Base-by-base conservation (phyloP, 2,888 invertebrate genomes). In the Onthophagus sagittarius region DNA sequence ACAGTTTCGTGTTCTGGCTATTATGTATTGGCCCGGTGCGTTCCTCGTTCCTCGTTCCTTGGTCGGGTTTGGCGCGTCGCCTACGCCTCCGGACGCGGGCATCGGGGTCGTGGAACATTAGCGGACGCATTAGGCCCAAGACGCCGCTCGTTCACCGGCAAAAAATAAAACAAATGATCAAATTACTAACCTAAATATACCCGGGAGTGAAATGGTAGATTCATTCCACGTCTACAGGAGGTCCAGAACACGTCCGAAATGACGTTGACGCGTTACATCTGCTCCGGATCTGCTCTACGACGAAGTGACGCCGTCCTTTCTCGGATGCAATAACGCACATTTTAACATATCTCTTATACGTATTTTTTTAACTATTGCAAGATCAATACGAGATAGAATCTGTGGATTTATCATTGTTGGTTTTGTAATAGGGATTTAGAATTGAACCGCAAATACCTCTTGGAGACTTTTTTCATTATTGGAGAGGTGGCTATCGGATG, bases 191-290 rank as follows among this genome's bases (percentile, higher is more conserved):
- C 75, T 74, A 71, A 77, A 76, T 76, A 77, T 75, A 74, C 74
- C 73, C 74, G 75, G 23, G 75, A 76, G 76, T 76, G 77, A 72
- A 77, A 77, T 70, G 72, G 70, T 72, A 77, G 74, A 74, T 74
- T 75, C 75, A 75, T 53, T 53, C 39, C 75, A 76, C 75, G 77
- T 76, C 77, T 75, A 77, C 75, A 76, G 75, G 76, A 76, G 75
- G 75, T 78, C 78, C 76, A 76, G 75, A 75, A 77, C 69, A 77
- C 76, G 78, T 78, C 78, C 77, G 75, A 74, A 70, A 75, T 78
- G 78, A 78, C 78, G 75, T 62, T 78, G 77, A 78, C 78, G 76
- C 73, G 76, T 71, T 76, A 77, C 78, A 78, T 78, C 78, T 78
- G 78, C 75, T 69, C 70, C 23, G 23, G 23, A 23, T 23, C 23